A percentile compares a stretch with the other conserved stretches of the same genome.
phyloP scores from a whole-genome alignment of 2,113 vertebrate species.

The Heptranchias perlo region DNA sequence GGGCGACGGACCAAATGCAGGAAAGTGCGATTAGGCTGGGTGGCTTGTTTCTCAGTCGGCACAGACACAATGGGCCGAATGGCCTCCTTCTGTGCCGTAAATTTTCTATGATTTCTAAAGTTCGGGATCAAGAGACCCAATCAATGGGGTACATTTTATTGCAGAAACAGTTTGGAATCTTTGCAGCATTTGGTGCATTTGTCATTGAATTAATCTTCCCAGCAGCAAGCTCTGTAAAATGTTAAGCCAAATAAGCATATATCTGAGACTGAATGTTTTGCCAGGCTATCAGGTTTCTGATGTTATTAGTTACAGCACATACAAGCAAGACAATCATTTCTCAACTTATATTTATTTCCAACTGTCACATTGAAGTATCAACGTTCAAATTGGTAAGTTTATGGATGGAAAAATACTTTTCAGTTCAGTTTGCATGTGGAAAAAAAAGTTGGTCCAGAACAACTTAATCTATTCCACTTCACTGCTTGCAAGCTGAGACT shows the following conservation, averaged over 20 bases:
- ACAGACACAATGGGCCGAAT: no score
- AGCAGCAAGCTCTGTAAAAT: neutral
- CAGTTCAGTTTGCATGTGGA: neutral
- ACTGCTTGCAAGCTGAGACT: neutral
- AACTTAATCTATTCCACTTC: neutral
- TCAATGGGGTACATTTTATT: neutral
- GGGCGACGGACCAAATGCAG: no score
- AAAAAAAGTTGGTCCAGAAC: neutral
- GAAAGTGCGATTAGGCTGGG: no score
- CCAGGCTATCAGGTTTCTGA: neutral
- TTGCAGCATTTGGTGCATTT: neutral
- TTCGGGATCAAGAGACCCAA: conserved; percentile 7
- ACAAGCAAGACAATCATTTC: neutral
- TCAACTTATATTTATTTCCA: neutral
- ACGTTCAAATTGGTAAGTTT: neutral
- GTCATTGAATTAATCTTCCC: neutral
- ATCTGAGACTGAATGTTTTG: neutral
- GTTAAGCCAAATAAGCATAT: neutral
- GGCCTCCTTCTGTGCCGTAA: no score
- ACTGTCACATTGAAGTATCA: neutral
- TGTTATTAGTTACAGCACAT: neutral
- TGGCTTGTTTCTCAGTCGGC: no score
- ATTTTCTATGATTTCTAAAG: no score
- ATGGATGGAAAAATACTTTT: neutral
- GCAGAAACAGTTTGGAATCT: neutral